Conservation (phyloP, 2,113 vertebrate species). For the Tupaia tana region DNA sequence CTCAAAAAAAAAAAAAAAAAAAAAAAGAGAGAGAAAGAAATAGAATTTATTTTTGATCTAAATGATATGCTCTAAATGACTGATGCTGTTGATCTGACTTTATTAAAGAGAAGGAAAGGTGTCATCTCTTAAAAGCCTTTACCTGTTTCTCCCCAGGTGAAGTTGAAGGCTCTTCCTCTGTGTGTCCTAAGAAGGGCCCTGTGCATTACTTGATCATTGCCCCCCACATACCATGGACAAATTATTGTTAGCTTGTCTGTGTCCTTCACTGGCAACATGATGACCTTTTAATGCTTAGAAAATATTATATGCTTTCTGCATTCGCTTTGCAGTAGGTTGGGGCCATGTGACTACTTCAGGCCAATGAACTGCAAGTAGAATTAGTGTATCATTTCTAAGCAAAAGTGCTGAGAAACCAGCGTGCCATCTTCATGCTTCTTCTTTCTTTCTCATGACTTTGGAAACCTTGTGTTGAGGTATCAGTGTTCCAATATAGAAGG, state of each 20-base stretch:
- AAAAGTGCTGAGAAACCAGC: neutral
- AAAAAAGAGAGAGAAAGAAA: neutral
- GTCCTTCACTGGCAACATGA: neutral
- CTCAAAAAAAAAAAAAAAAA: no score
- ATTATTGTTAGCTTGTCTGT: neutral
- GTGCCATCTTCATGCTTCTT: neutral
- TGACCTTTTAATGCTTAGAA: neutral
- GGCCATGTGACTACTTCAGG: neutral
- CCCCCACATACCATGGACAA: neutral
- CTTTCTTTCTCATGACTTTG: neutral
- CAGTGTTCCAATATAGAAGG: neutral
- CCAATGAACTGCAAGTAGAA: neutral
- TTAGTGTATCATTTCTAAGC: neutral
- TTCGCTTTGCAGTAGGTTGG: neutral
- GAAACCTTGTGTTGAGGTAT: neutral
- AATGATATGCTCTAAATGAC: neutral
- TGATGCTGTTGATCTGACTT: neutral
- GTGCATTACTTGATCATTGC: neutral
- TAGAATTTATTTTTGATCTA: neutral
- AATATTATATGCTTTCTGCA: neutral
- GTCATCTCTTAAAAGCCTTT: neutral
- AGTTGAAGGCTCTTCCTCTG: neutral
- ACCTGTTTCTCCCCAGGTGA: rapidly evolving
- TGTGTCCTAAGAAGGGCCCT: neutral
- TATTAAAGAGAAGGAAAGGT: neutral